phyloP scores from a whole-genome alignment of 2,797 vertebrate species.

The Poeciliopsis turneri region DNA sequence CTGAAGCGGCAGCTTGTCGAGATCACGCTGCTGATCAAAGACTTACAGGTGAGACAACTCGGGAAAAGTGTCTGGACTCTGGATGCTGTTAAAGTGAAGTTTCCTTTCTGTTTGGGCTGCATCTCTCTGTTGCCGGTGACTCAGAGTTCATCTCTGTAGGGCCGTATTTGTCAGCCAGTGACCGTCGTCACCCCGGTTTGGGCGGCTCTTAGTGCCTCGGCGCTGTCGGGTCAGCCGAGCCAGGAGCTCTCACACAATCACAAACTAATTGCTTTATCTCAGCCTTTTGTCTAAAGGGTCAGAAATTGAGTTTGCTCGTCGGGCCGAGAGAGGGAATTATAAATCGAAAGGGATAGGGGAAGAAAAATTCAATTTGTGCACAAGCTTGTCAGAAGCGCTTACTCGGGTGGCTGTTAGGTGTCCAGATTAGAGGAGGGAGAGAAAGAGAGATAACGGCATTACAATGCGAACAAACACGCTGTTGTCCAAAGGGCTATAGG shows the following conservation, averaged over 20 bases:
- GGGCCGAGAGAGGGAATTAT: slow-evolving; percentile 71
- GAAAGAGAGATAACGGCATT: slow-evolving; percentile 67
- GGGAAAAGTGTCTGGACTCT: slow-evolving; percentile 39
- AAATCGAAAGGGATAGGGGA: slow-evolving; percentile 70
- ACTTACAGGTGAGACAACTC: slow-evolving; percentile 18
- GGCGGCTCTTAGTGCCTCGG: slow-evolving; percentile 57
- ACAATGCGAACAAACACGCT: slow-evolving; percentile 66
- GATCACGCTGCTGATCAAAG: slow-evolving; percentile 47
- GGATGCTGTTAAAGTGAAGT: slow-evolving; percentile 29
- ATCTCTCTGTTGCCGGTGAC: slow-evolving; percentile 49
- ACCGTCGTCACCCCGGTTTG: slow-evolving; percentile 50
- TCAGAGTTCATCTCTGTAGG: slow-evolving; percentile 48
- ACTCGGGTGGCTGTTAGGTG: slow-evolving; percentile 65
- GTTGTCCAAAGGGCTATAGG: slow-evolving; percentile 62
- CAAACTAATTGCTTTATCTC: slow-evolving; percentile 78
- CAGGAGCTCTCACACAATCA: slow-evolving; percentile 59
- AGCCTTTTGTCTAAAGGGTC: slow-evolving; percentile 77
- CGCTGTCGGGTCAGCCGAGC: slow-evolving; percentile 56
- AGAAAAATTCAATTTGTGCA: slow-evolving; percentile 75
- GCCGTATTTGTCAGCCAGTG: slow-evolving; percentile 53
- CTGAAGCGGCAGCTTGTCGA: slow-evolving; percentile 7
- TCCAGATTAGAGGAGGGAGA: slow-evolving; percentile 66
- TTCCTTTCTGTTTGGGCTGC: slow-evolving; percentile 27
- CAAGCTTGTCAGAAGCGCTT: slow-evolving; percentile 75
- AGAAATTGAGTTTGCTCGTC: slow-evolving; percentile 76